Conservation (phyloP, 2,888 invertebrate genomes). For the Tinea pellionella region DNA sequence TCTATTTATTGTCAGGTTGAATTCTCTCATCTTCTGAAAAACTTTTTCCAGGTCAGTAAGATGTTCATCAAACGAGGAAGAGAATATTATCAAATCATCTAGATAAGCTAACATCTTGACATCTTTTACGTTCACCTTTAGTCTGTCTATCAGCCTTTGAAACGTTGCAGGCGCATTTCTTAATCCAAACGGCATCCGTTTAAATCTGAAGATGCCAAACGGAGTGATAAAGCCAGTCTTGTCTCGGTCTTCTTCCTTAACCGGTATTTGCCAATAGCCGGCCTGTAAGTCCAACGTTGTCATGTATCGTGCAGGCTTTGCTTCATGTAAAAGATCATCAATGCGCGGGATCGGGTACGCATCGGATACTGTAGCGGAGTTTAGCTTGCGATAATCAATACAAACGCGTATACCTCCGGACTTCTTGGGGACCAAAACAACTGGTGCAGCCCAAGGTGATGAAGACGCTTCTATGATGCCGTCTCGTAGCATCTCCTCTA, state of each 20-base stretch:
- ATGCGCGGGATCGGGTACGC: slow-evolving; percentile 37
- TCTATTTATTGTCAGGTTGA: slow-evolving; percentile 23
- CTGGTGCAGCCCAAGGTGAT: slow-evolving; percentile 33
- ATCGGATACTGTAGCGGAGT: slow-evolving; percentile 22
- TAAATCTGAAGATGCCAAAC: slow-evolving; percentile 27
- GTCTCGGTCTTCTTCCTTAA: slow-evolving; percentile 23
- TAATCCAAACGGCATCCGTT: slow-evolving; percentile 31
- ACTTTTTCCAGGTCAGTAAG: slow-evolving; percentile 22
- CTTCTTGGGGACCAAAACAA: slow-evolving; percentile 32
- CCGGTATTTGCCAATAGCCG: slow-evolving; percentile 25
- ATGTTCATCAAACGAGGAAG: slow-evolving; percentile 21
- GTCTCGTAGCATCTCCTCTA: slow-evolving; percentile 26
- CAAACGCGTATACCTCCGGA: slow-evolving; percentile 27
- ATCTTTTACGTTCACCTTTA: slow-evolving; percentile 19
- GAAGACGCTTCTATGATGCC: slow-evolving; percentile 30
- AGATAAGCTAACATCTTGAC: slow-evolving; percentile 23
- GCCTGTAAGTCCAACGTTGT: slow-evolving; percentile 23
- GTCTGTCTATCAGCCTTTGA: slow-evolving; percentile 26
- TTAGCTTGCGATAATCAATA: slow-evolving; percentile 28
- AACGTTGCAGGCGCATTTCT: slow-evolving; percentile 30
- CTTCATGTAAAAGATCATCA: slow-evolving; percentile 29
- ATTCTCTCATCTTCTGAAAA: slow-evolving; percentile 21
- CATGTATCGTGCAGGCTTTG: slow-evolving; percentile 25
- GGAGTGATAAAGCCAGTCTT: slow-evolving; percentile 32
- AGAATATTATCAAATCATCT: slow-evolving; percentile 28